Evolutionary conservation across 2,888 invertebrate species (phyloP).

Genomic region (Piscicola geometra): DNA sequence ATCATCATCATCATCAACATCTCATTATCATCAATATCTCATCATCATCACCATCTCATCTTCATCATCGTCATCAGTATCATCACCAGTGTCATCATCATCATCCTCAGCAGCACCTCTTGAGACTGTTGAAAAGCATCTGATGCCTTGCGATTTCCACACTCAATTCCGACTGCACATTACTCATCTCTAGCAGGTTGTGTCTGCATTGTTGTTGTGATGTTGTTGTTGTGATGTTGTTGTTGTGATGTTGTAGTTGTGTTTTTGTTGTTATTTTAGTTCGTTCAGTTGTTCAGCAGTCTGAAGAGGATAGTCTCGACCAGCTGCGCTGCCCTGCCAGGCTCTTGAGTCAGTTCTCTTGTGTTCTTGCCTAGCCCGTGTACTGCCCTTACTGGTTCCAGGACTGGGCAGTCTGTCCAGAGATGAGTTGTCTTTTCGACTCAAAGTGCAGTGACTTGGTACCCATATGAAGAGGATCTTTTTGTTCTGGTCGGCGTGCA

Average conservation of each 20-base stretch:
- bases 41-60: conserved; percentile 4
- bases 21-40: conserved; percentile 1
- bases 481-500: too few species aligned
- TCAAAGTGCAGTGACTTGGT: too few species aligned
- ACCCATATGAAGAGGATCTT: too few species aligned
- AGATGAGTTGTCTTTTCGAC: too few species aligned
- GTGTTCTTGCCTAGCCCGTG: too few species aligned
- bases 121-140: conserved; percentile 68
- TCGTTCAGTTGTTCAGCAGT: too few species aligned
- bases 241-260: background rate
- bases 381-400: too few species aligned
- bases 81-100: background rate
- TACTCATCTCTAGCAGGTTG: conserved; percentile 83
- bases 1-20: conserved; percentile 9
- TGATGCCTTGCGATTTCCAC: conserved; percentile 83
- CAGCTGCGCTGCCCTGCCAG: too few species aligned
- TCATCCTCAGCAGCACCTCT: conserved; percentile 51
- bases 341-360: too few species aligned
- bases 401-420: too few species aligned
- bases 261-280: too few species aligned
- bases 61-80: background rate
- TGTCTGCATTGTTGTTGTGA: conserved; percentile 57
- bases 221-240: background rate
- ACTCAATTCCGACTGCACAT: conserved; percentile 76
- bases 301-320: too few species aligned